Conservation (phyloP, 64 coral and sea anemone genomes). For the Montipora capricornis region DNA sequence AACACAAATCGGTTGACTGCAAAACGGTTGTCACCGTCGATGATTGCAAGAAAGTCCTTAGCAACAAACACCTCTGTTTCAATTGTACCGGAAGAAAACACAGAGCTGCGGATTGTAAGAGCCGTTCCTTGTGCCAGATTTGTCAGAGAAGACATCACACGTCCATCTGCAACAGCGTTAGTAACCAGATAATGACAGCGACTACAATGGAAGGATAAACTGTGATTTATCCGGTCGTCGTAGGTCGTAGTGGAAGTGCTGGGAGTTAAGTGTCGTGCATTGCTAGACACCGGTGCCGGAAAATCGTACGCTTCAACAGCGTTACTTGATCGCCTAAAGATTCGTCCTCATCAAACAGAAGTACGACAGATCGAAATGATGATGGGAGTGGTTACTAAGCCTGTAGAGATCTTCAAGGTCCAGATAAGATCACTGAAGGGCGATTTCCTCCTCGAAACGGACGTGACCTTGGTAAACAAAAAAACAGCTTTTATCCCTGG, state of each 20-base stretch:
- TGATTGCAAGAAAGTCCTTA: too few species aligned
- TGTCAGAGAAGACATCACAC: too few species aligned
- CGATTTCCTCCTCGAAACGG: constrained; percentile 3
- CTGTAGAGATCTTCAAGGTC: constrained; percentile 11
- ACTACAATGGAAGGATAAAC: neutral
- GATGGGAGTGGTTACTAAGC: constrained; percentile 12
- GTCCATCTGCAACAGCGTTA: neutral
- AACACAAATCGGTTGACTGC: too few species aligned
- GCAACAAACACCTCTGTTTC: too few species aligned
- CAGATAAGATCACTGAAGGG: constrained; percentile 14
- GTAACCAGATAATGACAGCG: neutral
- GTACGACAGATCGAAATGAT: constrained; percentile 30
- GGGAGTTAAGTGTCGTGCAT: constrained; percentile 31
- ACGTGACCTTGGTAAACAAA: constrained; percentile 28
- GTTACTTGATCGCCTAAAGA: constrained; percentile 29
- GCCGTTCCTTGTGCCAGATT: too few species aligned
- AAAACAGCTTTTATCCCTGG: constrained; percentile 9
- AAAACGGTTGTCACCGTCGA: too few species aligned
- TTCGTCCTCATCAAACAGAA: neutral
- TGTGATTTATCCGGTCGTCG: constrained; percentile 26
- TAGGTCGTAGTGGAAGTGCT: constrained; percentile 1
- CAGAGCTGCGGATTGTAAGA: too few species aligned
- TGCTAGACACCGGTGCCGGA: constrained; percentile 30
- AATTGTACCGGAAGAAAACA: too few species aligned
- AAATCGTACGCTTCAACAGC: constrained; percentile 36